These are phyloP conservation scores for Lasioglossum leucozonium DNA, from an alignment of 2,888 invertebrate species.

Conservation along the genomic window DNA sequence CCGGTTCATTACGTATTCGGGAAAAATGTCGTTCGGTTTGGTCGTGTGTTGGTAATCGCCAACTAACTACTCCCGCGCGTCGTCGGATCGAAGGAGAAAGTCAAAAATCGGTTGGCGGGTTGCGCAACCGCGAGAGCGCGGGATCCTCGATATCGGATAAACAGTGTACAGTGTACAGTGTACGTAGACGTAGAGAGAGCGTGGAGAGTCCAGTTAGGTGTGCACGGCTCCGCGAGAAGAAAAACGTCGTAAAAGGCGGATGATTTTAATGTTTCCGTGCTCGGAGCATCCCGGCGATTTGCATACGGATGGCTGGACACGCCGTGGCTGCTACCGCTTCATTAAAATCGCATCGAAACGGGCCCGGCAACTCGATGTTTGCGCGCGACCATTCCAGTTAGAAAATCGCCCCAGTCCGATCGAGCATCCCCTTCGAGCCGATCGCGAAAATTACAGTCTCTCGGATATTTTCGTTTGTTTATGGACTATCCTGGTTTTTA, in stretches of 20 bases:
- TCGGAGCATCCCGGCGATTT: slow-evolving; percentile 17
- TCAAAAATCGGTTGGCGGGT: slow-evolving; percentile 5
- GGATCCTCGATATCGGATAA: slow-evolving; percentile 1
- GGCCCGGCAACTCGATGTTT: not conserved
- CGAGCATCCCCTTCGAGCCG: not conserved
- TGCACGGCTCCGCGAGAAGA: not conserved
- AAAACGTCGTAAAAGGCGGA: not conserved
- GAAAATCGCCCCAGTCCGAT: not conserved
- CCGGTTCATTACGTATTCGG: not conserved
- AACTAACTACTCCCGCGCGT: not conserved
- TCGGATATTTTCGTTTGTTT: slow-evolving; percentile 21
- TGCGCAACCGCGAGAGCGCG: not conserved
- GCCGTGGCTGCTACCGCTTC: not conserved
- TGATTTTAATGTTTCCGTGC: slow-evolving; percentile 23
- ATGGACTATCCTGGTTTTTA: not conserved
- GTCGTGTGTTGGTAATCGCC: not conserved
- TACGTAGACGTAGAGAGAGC: not conserved
- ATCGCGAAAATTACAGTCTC: slow-evolving; percentile 15
- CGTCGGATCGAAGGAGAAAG: slow-evolving; percentile 3
- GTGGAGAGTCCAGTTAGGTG: not conserved
- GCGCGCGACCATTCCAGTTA: slow-evolving; percentile 6
- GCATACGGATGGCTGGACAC: slow-evolving; percentile 11
- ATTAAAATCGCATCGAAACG: slow-evolving; percentile 19
- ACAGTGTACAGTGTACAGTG: not conserved
- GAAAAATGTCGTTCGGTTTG: not conserved